Percentiles rank a stretch among this genome's conserved stretches.
Evolutionary conservation across 2,888 invertebrate genomes (phyloP).

Genomic region (Aelia acuminata): DNA sequence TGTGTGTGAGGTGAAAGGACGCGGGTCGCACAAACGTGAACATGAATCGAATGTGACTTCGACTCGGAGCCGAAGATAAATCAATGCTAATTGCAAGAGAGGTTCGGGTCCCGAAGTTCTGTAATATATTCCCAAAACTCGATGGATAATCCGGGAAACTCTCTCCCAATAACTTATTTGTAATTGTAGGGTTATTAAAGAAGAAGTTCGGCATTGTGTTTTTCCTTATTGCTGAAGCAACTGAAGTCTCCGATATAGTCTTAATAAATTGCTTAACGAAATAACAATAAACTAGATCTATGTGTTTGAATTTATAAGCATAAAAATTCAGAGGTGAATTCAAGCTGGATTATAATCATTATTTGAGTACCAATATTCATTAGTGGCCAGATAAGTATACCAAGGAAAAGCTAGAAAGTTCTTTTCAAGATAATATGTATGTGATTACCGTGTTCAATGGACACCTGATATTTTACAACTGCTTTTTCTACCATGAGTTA

Average conservation of each 20-base stretch:
- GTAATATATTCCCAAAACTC: constrained; percentile 16
- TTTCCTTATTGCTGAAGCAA: neutral
- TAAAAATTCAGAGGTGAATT: neutral
- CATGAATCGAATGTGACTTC: constrained; percentile 19
- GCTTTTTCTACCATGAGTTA: no score
- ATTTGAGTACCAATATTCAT: no score
- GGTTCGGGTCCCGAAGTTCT: neutral
- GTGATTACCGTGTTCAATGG: no score
- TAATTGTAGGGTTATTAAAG: neutral
- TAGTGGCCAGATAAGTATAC: neutral
- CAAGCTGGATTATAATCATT: neutral
- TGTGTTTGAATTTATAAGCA: neutral
- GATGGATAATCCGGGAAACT: neutral
- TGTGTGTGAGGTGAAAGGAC: constrained; percentile 3
- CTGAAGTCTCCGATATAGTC: no score
- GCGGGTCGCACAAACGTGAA: constrained; percentile 17
- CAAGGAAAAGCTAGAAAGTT: neutral
- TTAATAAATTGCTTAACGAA: no score
- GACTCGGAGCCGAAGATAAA: neutral
- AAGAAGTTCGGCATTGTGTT: neutral
- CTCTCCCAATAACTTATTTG: constrained; percentile 22
- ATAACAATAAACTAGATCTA: no score
- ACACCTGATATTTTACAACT: no score
- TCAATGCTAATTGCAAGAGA: neutral
- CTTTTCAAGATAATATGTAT: no score